phyloP scores from a whole-genome alignment of 2,888 invertebrate species.

The Pseudoips prasinana region DNA sequence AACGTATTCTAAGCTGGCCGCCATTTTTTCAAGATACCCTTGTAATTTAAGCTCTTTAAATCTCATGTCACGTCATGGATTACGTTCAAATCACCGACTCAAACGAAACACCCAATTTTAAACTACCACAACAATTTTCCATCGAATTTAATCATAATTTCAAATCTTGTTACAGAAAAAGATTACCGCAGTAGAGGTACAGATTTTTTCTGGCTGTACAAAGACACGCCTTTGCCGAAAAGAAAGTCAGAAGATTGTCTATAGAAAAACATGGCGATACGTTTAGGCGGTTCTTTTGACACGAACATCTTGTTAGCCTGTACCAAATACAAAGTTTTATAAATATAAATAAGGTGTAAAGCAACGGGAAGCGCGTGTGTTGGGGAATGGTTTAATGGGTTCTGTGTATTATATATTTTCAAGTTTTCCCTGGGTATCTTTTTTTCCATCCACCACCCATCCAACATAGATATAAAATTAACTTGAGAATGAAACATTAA shows the following conservation, averaged over 20 bases:
- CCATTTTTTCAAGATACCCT: constrained; percentile 8
- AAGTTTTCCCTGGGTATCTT: no score
- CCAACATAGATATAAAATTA: no score
- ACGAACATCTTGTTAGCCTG: constrained; percentile 75
- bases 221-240: constrained; percentile 38
- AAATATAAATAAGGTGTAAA: constrained; percentile 71
- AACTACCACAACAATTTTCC: constrained; percentile 32
- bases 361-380: constrained; percentile 14
- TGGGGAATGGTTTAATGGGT: constrained; percentile 8
- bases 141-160: constrained; percentile 35
- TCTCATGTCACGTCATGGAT: constrained; percentile 16
- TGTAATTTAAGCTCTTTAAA: constrained; percentile 12
- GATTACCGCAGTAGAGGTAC: constrained; percentile 34
- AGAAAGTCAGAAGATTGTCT: constrained; percentile 52
- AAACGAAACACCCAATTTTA: constrained; percentile 23
- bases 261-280: constrained; percentile 41
- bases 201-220: constrained; percentile 16
- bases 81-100: constrained; percentile 12
- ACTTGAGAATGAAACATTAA: no score
- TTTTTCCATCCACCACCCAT: no score
- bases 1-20: not conserved
- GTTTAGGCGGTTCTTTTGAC: constrained; percentile 63
- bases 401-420: constrained; percentile 24
- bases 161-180: constrained; percentile 27
- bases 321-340: constrained; percentile 73